Conservation (phyloP, 2,888 invertebrate genomes). For the Tethea ocularis region DNA sequence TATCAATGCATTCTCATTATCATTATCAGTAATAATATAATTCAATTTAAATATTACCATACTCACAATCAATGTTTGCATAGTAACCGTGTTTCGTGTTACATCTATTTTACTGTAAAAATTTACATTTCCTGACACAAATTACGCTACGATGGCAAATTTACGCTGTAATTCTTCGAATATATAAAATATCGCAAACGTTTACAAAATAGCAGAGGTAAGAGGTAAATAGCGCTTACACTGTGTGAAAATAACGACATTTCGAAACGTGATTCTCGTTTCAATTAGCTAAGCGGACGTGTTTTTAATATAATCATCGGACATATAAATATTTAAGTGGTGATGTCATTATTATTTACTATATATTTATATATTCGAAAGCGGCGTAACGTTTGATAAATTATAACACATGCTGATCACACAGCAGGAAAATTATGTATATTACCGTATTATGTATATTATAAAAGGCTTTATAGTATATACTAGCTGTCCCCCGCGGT, state of each 20-base stretch:
- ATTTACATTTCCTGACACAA: not conserved
- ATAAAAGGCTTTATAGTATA: not conserved
- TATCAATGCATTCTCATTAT: slow-evolving; percentile 4
- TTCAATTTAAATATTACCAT: not conserved
- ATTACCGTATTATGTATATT: no score
- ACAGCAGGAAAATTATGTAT: not conserved
- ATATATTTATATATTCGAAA: slow-evolving; percentile 34
- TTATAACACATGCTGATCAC: slow-evolving; percentile 10
- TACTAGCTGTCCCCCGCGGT: no score
- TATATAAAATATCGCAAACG: slow-evolving; percentile 16
- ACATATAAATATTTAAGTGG: slow-evolving; percentile 50
- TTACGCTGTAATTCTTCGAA: not conserved
- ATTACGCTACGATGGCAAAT: not conserved
- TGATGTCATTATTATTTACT: slow-evolving; percentile 54
- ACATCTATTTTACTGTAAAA: not conserved
- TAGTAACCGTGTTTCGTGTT: not conserved
- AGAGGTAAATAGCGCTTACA: slow-evolving; percentile 41
- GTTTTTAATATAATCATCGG: slow-evolving; percentile 44
- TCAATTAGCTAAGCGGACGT: slow-evolving; percentile 45
- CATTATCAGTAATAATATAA: not conserved
- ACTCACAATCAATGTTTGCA: not conserved
- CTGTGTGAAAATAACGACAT: slow-evolving; percentile 49
- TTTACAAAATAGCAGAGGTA: slow-evolving; percentile 34
- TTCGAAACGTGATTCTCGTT: slow-evolving; percentile 56
- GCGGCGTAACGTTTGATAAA: slow-evolving; percentile 19